Percentiles rank a stretch among this genome's conserved stretches.
Conservation (phyloP, 1,140 invertebrate species). For the Calephelis virginiensis region DNA sequence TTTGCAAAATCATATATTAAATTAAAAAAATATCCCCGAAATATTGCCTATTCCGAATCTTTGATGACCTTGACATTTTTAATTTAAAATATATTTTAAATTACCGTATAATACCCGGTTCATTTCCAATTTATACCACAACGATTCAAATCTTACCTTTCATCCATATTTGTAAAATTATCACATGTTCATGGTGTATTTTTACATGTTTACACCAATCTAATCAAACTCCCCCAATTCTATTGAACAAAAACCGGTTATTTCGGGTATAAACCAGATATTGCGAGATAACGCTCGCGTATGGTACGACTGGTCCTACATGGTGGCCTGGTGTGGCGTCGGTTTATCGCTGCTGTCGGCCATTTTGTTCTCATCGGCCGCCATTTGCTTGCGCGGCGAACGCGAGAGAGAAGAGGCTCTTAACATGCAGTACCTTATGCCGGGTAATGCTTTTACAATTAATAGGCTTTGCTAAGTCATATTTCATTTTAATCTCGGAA, state of each 20-base stretch:
- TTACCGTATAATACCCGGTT: too few relatives aligned
- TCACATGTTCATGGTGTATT: too few relatives aligned
- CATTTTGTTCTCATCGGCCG: constrained; percentile 94
- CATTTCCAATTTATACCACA: too few relatives aligned
- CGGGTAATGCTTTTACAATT: constrained; percentile 82
- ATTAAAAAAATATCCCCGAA: too few relatives aligned
- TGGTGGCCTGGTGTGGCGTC: constrained; percentile 96
- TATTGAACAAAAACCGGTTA: constrained; percentile 12
- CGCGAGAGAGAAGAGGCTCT: constrained; percentile 94
- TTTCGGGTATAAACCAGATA: constrained; percentile 82
- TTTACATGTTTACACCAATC: constrained; percentile 1
- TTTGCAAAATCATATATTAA: too few relatives aligned
- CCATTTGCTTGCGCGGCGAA: constrained; percentile 94
- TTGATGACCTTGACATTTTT: too few relatives aligned
- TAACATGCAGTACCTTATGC: constrained; percentile 99
- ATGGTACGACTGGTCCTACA: constrained; percentile 97
- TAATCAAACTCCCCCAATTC: neutral
- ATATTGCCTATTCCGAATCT: too few relatives aligned
- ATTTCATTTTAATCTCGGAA: constrained; percentile 18
- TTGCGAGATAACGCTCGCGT: constrained; percentile 91
- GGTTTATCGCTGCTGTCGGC: constrained; percentile 92
- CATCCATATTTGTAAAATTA: too few relatives aligned
- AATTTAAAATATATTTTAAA: too few relatives aligned
- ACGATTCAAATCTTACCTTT: too few relatives aligned
- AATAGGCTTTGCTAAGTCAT: constrained; percentile 17